A percentile compares a stretch with the other conserved stretches of the same genome.
Evolutionary conservation across 2,888 invertebrate genomes (phyloP).

Genomic region (Ernsta delagoae): DNA sequence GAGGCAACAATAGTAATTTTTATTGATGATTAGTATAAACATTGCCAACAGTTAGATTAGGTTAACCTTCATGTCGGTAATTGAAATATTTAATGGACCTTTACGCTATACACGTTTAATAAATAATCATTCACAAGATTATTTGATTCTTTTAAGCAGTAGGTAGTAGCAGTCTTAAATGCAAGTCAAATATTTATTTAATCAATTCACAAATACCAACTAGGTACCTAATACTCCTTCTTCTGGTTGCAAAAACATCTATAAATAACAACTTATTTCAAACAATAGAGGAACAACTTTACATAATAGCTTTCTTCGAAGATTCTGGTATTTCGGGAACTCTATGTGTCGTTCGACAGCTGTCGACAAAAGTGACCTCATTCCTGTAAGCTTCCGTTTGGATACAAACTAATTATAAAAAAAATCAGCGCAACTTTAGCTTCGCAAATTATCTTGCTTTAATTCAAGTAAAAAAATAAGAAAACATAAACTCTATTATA

Average conservation of each 20-base stretch:
- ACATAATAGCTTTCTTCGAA: constrained; percentile 32
- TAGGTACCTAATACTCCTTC: not conserved
- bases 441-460: constrained; percentile 1
- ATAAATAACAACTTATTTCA: constrained; percentile 31
- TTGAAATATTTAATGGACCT: not conserved
- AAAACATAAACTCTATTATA: too few species aligned
- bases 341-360: constrained; percentile 73
- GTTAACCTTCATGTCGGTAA: constrained; percentile 4
- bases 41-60: constrained; percentile 26
- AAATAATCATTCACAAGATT: too few species aligned
- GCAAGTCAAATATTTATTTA: too few species aligned
- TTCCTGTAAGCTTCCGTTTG: constrained; percentile 39
- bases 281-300: constrained; percentile 35
- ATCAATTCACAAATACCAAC: not conserved
- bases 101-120: too few species aligned
- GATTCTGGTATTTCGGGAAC: constrained; percentile 63
- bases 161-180: too few species aligned
- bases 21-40: not conserved
- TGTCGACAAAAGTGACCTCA: constrained; percentile 53
- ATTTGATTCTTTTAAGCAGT: too few species aligned
- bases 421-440: constrained; percentile 1
- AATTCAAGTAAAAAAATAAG: not conserved
- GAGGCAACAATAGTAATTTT: constrained; percentile 16
- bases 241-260: constrained; percentile 13
- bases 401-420: constrained; percentile 22